These are phyloP conservation scores for Coracias cyanogaster DNA, from an alignment of 2,797 vertebrate species.

Conservation along the genomic window DNA sequence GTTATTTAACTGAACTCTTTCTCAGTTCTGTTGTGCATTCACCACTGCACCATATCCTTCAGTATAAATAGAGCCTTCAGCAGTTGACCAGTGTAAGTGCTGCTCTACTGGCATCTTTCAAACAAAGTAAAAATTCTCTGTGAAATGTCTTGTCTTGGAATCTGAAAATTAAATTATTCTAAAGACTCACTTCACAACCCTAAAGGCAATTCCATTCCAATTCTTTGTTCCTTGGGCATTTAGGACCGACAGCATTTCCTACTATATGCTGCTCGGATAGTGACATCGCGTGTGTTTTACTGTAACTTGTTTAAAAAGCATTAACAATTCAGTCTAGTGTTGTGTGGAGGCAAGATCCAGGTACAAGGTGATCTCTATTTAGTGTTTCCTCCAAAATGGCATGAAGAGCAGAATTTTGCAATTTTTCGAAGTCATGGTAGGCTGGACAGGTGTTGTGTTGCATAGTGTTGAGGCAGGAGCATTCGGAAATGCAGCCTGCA, in stretches of 20 bases:
- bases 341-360: not conserved
- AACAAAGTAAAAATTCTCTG: not conserved
- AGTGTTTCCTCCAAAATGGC: not conserved
- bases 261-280: not conserved
- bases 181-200: not conserved
- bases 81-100: not conserved
- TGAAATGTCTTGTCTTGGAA: not conserved
- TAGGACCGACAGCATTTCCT: not conserved
- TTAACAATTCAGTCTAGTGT: not conserved
- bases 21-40: not conserved
- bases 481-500: not conserved
- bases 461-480: not conserved
- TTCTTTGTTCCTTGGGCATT: not conserved
- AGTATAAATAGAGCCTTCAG: not conserved
- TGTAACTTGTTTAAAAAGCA: not conserved
- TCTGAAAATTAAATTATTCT: not conserved
- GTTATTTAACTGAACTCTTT: not conserved
- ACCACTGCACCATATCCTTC: not conserved
- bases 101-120: not conserved
- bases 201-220: not conserved
- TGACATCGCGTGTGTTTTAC: not conserved
- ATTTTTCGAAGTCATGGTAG: rapidly evolving
- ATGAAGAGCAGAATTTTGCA: not conserved
- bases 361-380: rapidly evolving
- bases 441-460: not conserved